Evolutionary conservation across 2,797 vertebrate species (phyloP).

Genomic region (Streptopelia turtur): DNA sequence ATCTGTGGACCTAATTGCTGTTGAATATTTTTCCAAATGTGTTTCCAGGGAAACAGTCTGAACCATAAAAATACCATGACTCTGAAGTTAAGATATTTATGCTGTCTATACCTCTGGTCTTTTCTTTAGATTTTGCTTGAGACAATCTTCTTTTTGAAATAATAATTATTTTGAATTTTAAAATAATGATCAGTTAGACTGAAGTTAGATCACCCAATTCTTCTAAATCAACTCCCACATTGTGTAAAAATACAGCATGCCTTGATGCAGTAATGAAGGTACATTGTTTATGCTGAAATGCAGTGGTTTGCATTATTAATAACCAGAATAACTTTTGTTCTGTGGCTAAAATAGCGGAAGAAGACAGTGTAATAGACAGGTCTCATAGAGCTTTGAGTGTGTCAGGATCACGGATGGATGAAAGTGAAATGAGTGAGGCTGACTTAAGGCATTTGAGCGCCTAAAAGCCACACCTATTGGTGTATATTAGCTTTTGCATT

Average conservation of each 20-base stretch:
- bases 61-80: background rate
- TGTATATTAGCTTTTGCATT: background rate
- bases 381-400: background rate
- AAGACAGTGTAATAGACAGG: background rate
- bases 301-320: background rate
- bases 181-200: background rate
- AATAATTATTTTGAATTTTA: background rate
- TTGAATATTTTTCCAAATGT: background rate
- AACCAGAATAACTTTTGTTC: background rate
- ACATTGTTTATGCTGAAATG: background rate
- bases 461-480: accelerated
- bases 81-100: background rate
- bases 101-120: background rate
- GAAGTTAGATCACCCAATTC: background rate
- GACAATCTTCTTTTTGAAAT: background rate
- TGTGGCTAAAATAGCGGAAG: background rate
- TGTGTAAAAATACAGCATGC: accelerated
- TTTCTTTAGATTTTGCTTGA: background rate
- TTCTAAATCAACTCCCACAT: background rate
- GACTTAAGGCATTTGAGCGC: background rate
- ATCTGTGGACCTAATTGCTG: background rate
- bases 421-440: background rate
- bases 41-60: slow-evolving; percentile 11
- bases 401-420: background rate
- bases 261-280: background rate